Conservation (phyloP, 2,113 vertebrate species). For the Lycocorax pyrrhopterus region DNA sequence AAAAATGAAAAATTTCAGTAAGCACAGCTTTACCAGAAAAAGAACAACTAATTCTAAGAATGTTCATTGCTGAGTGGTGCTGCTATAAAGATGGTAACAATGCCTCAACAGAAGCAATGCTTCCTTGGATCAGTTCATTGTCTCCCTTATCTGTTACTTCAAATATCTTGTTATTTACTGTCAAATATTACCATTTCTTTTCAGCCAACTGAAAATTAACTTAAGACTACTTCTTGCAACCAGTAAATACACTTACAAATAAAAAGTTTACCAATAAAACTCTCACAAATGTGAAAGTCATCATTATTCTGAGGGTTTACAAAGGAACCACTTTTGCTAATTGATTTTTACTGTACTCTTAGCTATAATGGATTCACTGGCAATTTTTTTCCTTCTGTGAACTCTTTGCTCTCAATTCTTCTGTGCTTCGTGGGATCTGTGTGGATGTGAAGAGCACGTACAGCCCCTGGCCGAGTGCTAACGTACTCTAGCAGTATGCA, state of each 20-base stretch:
- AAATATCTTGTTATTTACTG: neutral
- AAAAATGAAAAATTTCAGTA: neutral
- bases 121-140: neutral
- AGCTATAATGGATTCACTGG: neutral
- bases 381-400: neutral
- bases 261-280: neutral
- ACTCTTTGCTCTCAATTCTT: neutral
- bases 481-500: accelerated
- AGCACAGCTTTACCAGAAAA: neutral
- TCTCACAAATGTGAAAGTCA: neutral
- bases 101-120: neutral
- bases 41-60: neutral
- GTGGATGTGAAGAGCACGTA: neutral
- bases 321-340: neutral
- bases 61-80: neutral
- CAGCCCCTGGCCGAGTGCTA: neutral
- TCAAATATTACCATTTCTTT: neutral
- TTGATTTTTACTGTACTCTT: neutral
- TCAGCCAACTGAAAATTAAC: neutral
- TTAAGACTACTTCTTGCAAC: neutral
- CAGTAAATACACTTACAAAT: neutral
- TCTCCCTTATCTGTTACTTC: neutral
- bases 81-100: neutral
- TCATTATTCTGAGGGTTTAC: neutral
- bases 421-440: neutral